These are phyloP conservation scores for Zaprionus obscuricornis DNA, from an alignment of 2,888 invertebrate species.

Conservation along the genomic window DNA sequence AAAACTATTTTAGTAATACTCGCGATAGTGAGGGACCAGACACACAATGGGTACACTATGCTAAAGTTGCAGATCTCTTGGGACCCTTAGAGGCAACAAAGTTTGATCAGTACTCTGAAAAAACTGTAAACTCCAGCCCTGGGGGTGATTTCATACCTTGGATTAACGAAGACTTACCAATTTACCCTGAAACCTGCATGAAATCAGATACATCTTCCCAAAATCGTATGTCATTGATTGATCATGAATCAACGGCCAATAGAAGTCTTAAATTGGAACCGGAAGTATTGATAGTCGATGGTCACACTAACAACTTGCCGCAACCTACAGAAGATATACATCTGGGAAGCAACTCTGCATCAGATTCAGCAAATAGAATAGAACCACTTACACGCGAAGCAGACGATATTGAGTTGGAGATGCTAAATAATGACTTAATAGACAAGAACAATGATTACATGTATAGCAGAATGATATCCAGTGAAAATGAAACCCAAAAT, in stretches of 20 bases:
- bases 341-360: background rate
- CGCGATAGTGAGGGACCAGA: background rate
- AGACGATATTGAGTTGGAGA: background rate
- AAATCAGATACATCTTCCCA: background rate
- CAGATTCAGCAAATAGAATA: too few species aligned
- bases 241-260: background rate
- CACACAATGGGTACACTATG: slow-evolving; percentile 39
- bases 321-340: background rate
- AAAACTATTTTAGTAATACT: slow-evolving; percentile 11
- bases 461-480: background rate
- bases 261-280: background rate
- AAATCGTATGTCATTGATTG: background rate
- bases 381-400: background rate
- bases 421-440: background rate
- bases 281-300: too few species aligned
- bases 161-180: slow-evolving; percentile 6
- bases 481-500: background rate
- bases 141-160: slow-evolving; percentile 12
- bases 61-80: slow-evolving; percentile 20
- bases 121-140: background rate
- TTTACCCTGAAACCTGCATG: background rate
- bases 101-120: background rate
- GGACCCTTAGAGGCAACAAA: background rate
- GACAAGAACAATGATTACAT: background rate
- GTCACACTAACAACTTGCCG: background rate